phyloP scores from a whole-genome alignment of 2,888 invertebrate genomes.

The Drosophila pullipes region DNA sequence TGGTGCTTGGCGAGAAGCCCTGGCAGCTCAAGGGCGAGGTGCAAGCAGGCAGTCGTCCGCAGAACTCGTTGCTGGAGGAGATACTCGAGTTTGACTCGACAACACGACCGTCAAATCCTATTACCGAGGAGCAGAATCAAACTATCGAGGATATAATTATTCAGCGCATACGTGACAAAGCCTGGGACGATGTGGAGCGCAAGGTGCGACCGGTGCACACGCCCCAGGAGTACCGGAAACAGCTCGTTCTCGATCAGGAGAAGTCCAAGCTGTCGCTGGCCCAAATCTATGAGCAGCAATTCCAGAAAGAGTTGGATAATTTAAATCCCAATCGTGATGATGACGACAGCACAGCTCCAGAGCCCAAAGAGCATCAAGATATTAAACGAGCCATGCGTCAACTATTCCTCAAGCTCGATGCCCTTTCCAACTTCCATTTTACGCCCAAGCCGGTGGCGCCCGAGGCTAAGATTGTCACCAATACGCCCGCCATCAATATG shows the following conservation, averaged over 20 bases:
- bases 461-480: conserved; percentile 95
- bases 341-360: conserved; percentile 87
- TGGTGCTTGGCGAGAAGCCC: conserved; percentile 92
- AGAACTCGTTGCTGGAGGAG: conserved; percentile 97
- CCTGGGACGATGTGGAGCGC: conserved; percentile 96
- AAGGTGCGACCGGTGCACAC: conserved; percentile 94
- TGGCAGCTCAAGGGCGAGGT: conserved; percentile 98
- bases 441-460: conserved; percentile 94
- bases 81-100: conserved; percentile 95
- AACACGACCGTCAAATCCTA: conserved; percentile 93
- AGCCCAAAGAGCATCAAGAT: conserved; percentile 91
- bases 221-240: conserved; percentile 93
- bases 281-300: conserved; percentile 97
- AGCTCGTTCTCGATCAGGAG: conserved; percentile 94
- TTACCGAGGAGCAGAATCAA: conserved; percentile 95
- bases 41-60: conserved; percentile 91
- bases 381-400: conserved; percentile 91
- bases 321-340: conserved; percentile 67
- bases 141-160: conserved; percentile 96
- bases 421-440: conserved; percentile 96
- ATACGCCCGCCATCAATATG: conserved; percentile 95
- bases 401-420: conserved; percentile 94
- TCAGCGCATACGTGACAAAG: conserved; percentile 95
- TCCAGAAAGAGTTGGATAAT: conserved; percentile 89
- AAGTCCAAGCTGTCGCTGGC: conserved; percentile 97